These are phyloP conservation scores for Cremastinae sp. DNA, from an alignment of 2,888 invertebrate genomes.

Conservation along the genomic window DNA sequence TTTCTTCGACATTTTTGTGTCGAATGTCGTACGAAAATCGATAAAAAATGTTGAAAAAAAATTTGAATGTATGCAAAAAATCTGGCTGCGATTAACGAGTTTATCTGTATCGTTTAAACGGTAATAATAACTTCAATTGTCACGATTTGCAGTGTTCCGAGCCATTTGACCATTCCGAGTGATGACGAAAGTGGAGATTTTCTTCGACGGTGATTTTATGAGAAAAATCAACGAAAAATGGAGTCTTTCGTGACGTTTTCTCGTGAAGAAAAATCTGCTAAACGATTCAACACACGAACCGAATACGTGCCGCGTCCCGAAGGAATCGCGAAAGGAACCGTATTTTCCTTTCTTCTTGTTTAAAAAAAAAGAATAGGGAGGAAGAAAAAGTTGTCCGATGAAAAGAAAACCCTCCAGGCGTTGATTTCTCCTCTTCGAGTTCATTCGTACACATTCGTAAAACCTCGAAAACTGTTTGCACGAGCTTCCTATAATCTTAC, in stretches of 20 bases:
- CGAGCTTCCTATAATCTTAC: slow-evolving; percentile 74
- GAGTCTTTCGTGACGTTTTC: slow-evolving; percentile 22
- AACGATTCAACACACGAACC: slow-evolving; percentile 73
- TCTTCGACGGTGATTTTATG: too few relatives aligned
- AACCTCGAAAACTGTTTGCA: slow-evolving; percentile 72
- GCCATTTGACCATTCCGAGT: neutral
- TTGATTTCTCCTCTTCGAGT: slow-evolving; percentile 50
- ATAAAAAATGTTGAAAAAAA: neutral
- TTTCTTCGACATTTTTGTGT: too few relatives aligned
- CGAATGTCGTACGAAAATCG: too few relatives aligned
- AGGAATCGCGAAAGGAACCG: slow-evolving; percentile 46
- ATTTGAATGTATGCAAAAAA: neutral
- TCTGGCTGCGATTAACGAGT: slow-evolving; percentile 13
- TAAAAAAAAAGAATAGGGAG: slow-evolving; percentile 4
- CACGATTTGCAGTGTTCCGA: slow-evolving; percentile 17
- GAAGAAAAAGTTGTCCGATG: slow-evolving; percentile 29
- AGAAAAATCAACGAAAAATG: neutral
- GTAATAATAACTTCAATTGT: slow-evolving; percentile 34
- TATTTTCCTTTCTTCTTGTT: slow-evolving; percentile 39
- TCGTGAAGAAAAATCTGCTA: slow-evolving; percentile 64
- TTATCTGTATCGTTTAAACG: slow-evolving; percentile 25
- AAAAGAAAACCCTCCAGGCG: slow-evolving; percentile 51
- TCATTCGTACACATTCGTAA: slow-evolving; percentile 58
- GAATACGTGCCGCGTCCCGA: slow-evolving; percentile 51
- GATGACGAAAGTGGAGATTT: slow-evolving; percentile 3